Base-by-base conservation (phyloP, 2,888 invertebrate species). In the Cecidostiba fungosa region DNA sequence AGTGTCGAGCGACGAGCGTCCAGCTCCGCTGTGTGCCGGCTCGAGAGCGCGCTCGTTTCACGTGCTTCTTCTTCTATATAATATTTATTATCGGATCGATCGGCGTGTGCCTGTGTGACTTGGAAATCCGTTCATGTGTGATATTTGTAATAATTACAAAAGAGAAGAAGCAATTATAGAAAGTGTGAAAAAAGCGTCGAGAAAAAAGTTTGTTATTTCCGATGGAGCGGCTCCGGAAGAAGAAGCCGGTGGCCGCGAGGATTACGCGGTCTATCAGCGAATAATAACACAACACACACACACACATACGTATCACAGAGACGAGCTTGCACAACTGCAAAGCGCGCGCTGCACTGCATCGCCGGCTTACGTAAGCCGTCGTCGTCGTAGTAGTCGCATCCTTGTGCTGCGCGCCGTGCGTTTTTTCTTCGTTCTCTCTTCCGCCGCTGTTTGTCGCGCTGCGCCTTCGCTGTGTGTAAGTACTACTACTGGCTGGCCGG, bases 1-100 rank as follows among this genome's bases (percentile, higher is more conserved):
- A 92, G 92, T 89, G 92, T 90, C 91, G 91, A 89, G 90, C 91
- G 90, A 90, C 90, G 90, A 89, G 89, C 90, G 90, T 90, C 89
- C 89, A 77, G 73, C 69, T 62, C 72, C 50, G 32, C 66, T 32
- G 69, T 47, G 76, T 43, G 36, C 74, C 50, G 74, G 54, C 81
- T 77, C 80, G 73, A 47, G 43, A 47, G 19, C 59, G 76, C 76
- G 54, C 23, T 8, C 54, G 54, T 19, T 59, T 59, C 54, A 59
- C 54, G 54, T 59, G 54, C 54, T 59, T n/a, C 5, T 39, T 10
- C 4, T 36, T 6, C n/a, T n/a, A n/a, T n/a, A 36, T 3, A 1
- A 43, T 10, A 10, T 39, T n/a, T n/a, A n/a, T n/a, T n/a, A n/a
- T n/a, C n/a, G n/a, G 43, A 10, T 43, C 43, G 43, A 10, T 36